Conservation (phyloP, 2,888 invertebrate species). For the Chymomyza amoena region DNA sequence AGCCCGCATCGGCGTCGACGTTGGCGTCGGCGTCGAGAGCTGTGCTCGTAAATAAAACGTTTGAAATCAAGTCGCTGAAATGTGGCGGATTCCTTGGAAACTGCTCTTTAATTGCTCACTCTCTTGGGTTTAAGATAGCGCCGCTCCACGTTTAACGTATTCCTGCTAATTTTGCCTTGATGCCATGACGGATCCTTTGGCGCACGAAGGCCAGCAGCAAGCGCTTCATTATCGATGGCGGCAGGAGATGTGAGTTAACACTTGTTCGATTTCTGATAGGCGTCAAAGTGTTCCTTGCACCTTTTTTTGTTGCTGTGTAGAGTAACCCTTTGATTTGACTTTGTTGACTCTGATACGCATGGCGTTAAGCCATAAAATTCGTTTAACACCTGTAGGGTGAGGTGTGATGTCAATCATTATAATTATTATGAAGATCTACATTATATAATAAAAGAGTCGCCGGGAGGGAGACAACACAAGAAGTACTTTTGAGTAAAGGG, state of each 20-base stretch:
- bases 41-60: slow-evolving; percentile 63
- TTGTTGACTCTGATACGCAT: slow-evolving; percentile 17
- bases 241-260: slow-evolving; percentile 6
- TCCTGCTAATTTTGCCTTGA: slow-evolving; percentile 62
- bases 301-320: neutral
- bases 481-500: neutral
- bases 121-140: slow-evolving; percentile 37
- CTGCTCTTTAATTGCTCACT: slow-evolving; percentile 45
- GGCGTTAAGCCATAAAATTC: slow-evolving; percentile 70
- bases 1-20: slow-evolving; percentile 47
- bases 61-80: slow-evolving; percentile 55
- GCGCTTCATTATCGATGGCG: neutral
- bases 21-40: neutral
- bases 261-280: slow-evolving; percentile 28
- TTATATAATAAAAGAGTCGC: neutral
- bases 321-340: neutral
- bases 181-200: slow-evolving; percentile 55
- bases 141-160: slow-evolving; percentile 56
- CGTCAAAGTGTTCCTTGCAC: neutral
- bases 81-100: slow-evolving; percentile 59
- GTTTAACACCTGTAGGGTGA: slow-evolving; percentile 56
- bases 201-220: slow-evolving; percentile 27
- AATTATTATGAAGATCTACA: slow-evolving; percentile 46
- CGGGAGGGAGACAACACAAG: neutral
- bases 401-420: slow-evolving; percentile 65